A percentile compares a stretch with the other conserved stretches of the same genome.
These are phyloP conservation scores for Astyanax mexicanus DNA, from an alignment of 2,797 vertebrate species.

Conservation along the genomic window DNA sequence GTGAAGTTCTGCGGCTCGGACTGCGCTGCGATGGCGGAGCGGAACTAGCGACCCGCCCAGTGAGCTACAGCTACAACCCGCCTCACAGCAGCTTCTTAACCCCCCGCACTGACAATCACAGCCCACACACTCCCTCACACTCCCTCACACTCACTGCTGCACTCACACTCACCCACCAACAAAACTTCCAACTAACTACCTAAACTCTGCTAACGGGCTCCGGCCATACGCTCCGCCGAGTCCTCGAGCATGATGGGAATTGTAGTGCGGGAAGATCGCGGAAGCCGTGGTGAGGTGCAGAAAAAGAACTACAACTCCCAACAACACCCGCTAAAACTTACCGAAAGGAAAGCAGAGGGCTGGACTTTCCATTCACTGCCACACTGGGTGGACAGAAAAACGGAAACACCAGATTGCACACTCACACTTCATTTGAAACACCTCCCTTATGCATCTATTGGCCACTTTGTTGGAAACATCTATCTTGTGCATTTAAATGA, in stretches of 20 bases:
- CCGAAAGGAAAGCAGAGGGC: background rate
- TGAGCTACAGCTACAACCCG: too few relatives aligned
- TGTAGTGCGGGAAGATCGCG: slow-evolving; percentile 11
- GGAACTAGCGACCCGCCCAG: slow-evolving; percentile 29
- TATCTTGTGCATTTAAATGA: too few relatives aligned
- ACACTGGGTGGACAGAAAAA: too few relatives aligned
- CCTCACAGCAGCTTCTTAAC: background rate
- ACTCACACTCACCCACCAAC: too few relatives aligned
- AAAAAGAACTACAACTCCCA: slow-evolving; percentile 21
- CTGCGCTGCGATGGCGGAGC: slow-evolving; percentile 3
- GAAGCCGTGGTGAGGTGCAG: too few relatives aligned
- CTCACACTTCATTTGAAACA: too few relatives aligned
- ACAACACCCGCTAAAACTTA: background rate
- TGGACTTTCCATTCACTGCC: background rate
- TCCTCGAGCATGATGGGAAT: slow-evolving; percentile 31
- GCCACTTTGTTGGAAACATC: too few relatives aligned
- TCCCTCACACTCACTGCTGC: too few relatives aligned
- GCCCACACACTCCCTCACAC: too few relatives aligned
- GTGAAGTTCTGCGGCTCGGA: background rate
- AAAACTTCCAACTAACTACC: slow-evolving; percentile 20
- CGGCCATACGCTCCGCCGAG: slow-evolving; percentile 20
- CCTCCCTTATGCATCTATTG: too few relatives aligned
- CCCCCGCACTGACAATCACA: background rate
- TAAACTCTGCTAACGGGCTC: background rate
- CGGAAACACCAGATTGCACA: too few relatives aligned